A percentile compares a stretch with the other conserved stretches of the same genome.
These are phyloP conservation scores for Saccopteryx leptura DNA, from an alignment of 2,113 vertebrate species.

Conservation along the genomic window DNA sequence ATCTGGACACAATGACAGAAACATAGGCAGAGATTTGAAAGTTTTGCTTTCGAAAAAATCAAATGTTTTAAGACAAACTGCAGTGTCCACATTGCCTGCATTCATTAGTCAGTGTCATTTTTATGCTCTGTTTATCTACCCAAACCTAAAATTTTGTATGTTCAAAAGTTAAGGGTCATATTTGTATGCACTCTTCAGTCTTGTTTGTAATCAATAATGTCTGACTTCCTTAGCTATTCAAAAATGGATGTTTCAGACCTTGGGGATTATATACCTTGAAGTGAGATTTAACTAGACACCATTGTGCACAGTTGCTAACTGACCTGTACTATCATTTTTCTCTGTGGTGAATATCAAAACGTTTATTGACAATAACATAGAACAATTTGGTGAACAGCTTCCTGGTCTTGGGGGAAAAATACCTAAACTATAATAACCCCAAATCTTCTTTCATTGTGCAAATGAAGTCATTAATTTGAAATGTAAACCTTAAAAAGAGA, in stretches of 20 bases:
- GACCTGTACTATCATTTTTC: background rate
- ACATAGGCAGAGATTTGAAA: background rate
- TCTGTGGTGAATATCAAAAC: conserved; percentile 20
- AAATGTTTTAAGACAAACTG: conserved; percentile 4
- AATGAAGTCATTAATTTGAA: conserved; percentile 40
- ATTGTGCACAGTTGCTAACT: background rate
- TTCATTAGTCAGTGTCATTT: conserved; percentile 22
- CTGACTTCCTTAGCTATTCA: conserved; percentile 34
- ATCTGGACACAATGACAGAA: conserved; percentile 12
- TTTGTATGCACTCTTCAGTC: conserved; percentile 11
- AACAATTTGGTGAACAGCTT: conserved; percentile 14
- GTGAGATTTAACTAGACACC: background rate
- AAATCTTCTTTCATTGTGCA: background rate
- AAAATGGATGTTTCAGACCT: conserved; percentile 45
- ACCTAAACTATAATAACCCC: conserved; percentile 42
- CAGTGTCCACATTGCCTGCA: background rate
- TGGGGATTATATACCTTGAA: background rate
- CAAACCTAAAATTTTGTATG: conserved; percentile 60
- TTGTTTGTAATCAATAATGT: conserved; percentile 53
- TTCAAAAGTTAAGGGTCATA: conserved; percentile 56
- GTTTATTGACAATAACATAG: conserved; percentile 42
- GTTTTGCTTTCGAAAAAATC: conserved; percentile 37
- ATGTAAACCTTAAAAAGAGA: background rate
- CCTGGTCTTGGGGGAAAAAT: background rate
- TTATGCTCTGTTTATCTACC: background rate